Conservation (phyloP, 2,113 vertebrate genomes). For the Tonatia bakeri region DNA sequence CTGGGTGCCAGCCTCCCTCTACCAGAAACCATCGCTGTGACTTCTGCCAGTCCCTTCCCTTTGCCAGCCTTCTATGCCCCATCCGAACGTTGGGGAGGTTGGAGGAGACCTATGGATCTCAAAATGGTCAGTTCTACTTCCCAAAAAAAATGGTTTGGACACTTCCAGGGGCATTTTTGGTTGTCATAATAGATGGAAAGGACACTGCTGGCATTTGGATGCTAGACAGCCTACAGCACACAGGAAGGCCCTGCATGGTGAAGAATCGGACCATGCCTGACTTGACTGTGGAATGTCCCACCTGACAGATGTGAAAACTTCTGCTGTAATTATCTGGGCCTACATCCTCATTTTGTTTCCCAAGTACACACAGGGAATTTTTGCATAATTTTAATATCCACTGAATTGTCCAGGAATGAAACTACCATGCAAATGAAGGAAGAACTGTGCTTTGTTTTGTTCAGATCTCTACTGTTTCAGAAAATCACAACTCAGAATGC, state of each 20-base stretch:
- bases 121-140: neutral
- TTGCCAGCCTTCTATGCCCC: neutral
- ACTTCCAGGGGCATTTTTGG: neutral
- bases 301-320: neutral
- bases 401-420: neutral
- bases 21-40: neutral
- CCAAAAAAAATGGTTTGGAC: neutral
- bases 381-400: neutral
- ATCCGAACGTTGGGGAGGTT: neutral
- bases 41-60: neutral
- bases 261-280: neutral
- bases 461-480: neutral
- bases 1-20: neutral
- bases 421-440: neutral
- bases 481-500: neutral
- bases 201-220: fast-evolving
- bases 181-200: neutral
- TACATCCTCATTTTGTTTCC: neutral
- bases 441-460: neutral
- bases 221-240: neutral
- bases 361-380: neutral
- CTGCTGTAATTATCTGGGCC: neutral
- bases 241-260: fast-evolving
- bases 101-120: neutral
- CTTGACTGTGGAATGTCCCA: neutral